Conservation (phyloP, 1,140 invertebrate species). For the Aplysia californica region DNA sequence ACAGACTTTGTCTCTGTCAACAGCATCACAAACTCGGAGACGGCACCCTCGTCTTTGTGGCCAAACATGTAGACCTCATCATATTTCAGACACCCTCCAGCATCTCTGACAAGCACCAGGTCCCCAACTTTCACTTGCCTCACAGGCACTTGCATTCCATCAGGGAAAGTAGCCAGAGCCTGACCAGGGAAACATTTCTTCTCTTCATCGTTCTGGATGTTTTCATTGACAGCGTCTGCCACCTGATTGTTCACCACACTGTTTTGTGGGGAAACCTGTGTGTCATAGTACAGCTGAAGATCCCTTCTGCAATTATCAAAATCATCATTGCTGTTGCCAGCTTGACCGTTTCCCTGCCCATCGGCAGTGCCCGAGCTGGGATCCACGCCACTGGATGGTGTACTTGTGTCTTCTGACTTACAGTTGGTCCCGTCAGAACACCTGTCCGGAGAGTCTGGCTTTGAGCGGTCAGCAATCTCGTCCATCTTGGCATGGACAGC, state of each 20-base stretch:
- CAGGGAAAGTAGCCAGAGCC: background rate
- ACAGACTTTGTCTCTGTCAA: background rate
- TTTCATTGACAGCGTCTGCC: conserved; percentile 1
- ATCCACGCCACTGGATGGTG: too few relatives aligned
- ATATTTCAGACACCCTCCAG: background rate
- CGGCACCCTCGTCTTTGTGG: background rate
- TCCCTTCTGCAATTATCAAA: background rate
- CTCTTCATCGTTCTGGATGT: conserved; percentile 11
- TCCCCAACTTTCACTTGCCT: conserved; percentile 5
- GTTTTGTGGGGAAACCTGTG: background rate
- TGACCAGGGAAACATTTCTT: conserved; percentile 18
- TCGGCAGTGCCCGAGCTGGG: too few relatives aligned
- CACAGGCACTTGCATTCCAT: background rate
- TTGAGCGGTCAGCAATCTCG: conserved; percentile 15
- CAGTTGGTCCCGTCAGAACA: background rate
- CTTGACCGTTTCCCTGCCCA: background rate
- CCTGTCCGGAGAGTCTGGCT: conserved; percentile 14
- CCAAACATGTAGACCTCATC: conserved; percentile 31
- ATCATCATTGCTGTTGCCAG: background rate
- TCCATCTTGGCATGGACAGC: conserved; percentile 23
- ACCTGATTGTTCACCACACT: conserved; percentile 13
- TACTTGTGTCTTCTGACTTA: too few relatives aligned
- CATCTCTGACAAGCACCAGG: background rate
- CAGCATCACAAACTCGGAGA: conserved; percentile 1
- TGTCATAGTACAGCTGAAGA: background rate